Base-by-base conservation (phyloP, 1,140 invertebrate species). In the Lepidurus apus region DNA sequence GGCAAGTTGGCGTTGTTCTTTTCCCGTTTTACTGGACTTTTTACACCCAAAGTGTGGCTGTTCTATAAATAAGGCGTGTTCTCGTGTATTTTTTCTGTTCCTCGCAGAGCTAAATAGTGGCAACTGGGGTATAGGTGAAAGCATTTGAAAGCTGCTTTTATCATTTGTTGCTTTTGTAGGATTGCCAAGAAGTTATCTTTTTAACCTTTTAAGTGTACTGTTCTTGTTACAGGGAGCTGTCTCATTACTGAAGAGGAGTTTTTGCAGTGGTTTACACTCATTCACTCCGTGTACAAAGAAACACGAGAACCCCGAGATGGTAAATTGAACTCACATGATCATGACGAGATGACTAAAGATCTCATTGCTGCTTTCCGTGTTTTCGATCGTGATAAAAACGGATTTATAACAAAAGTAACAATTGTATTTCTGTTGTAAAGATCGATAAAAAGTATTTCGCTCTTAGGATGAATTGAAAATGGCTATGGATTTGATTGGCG, bases 401-500 rank as follows among this genome's bases (percentile, higher is more conserved):
- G 91, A 4, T 93, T 89, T 83, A 93, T 93, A 82, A 92, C 91
- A 53, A 84, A 82, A 79, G 85, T 85, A 80, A 78, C 34, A 65
- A 34, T 79, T 45, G 21, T 78, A 78, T 78, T 76, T 78, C 6
- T 7, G 78, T 17, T 43, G 17, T 78, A 74, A 17, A 21, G 42
- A 73, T 43, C 17, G 6, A 76, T 76, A 9, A 4, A 4, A 8
- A 17, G 21, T 79, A 1, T 78, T 78, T 24, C 26, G 13, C 73
- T 78, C 80, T 11, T 87, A 90, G 83, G 91, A 92, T 83, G 92
- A 93, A 85, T 84, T 93, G 45, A 88, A 89, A 82, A 86, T 88
- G 77, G 92, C 91, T 11, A 90, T 93, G 87, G 91, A 93, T 85
- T 90, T 92, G 87, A 93, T 93, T 82, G 91, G 91, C 45, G 92